Evolutionary conservation across 2,888 invertebrate species (phyloP).

Genomic region (Rhopalosiphum nymphaeae): DNA sequence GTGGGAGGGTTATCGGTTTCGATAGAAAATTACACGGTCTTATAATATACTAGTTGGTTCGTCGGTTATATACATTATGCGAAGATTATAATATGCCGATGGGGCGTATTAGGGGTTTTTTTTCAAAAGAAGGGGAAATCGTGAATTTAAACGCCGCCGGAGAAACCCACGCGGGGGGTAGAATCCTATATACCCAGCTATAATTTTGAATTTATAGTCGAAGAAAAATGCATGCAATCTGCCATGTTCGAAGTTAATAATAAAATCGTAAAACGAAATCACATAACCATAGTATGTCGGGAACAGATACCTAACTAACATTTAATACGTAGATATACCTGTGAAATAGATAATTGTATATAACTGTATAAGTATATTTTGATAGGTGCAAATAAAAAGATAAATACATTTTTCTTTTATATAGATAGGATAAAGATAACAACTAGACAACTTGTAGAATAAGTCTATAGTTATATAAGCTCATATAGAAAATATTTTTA

Average conservation of each 20-base stretch:
- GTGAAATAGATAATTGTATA: no score
- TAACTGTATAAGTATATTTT: no score
- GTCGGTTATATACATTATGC: neutral
- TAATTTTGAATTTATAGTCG: neutral
- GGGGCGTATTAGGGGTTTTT: neutral
- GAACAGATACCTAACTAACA: no score
- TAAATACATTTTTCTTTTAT: neutral
- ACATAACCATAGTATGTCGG: no score
- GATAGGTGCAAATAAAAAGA: no score
- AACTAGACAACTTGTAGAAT: no score
- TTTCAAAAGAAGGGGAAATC: neutral
- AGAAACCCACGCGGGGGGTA: neutral
- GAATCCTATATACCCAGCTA: neutral
- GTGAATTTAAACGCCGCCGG: neutral
- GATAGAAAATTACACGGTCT: neutral
- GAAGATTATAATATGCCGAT: neutral
- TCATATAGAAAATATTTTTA: neutral
- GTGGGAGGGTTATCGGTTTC: neutral
- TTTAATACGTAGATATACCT: no score
- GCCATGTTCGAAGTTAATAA: neutral
- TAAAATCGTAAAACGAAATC: neutral
- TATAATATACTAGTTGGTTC: neutral
- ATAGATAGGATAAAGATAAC: neutral
- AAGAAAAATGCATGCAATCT: neutral
- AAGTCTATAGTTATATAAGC: no score